Conservation (phyloP, 2,797 vertebrate species). For the Poeciliopsis infans region DNA sequence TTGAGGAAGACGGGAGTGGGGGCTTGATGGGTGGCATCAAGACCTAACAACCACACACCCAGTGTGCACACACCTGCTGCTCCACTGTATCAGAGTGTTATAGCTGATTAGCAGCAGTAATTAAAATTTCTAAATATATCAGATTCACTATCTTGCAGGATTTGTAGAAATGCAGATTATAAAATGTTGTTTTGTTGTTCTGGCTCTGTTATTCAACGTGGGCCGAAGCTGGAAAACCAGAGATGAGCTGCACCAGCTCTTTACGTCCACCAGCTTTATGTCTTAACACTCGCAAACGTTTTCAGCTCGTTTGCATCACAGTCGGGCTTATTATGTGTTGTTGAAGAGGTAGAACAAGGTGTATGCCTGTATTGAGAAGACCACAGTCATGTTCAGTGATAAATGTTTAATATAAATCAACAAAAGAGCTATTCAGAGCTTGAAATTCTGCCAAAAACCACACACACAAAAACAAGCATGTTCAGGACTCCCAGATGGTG, state of each 20-base stretch:
- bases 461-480: conserved; percentile 20
- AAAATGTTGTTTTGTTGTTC: conserved; percentile 57
- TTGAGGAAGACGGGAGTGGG: conserved; percentile 50
- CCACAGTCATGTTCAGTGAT: conserved; percentile 24
- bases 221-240: conserved; percentile 46
- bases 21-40: conserved; percentile 48
- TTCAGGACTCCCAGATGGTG: conserved; percentile 37
- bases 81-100: conserved; percentile 58
- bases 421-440: conserved; percentile 39
- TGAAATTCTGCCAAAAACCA: conserved; percentile 51
- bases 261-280: conserved; percentile 24
- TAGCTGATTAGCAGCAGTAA: conserved; percentile 68
- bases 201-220: conserved; percentile 61
- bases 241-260: conserved; percentile 45
- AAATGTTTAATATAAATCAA: conserved; percentile 46
- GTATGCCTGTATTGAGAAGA: conserved; percentile 31
- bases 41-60: conserved; percentile 61
- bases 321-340: conserved; percentile 35
- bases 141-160: conserved; percentile 61
- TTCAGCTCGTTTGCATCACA: conserved; percentile 39
- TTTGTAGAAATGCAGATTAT: conserved; percentile 71
- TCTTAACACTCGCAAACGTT: conserved; percentile 52
- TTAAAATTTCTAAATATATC: conserved; percentile 72
- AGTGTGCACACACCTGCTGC: conserved; percentile 69
- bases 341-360: conserved; percentile 18